These are phyloP conservation scores for Mellivora capensis DNA, from an alignment of 2,113 vertebrate genomes.

Conservation along the genomic window DNA sequence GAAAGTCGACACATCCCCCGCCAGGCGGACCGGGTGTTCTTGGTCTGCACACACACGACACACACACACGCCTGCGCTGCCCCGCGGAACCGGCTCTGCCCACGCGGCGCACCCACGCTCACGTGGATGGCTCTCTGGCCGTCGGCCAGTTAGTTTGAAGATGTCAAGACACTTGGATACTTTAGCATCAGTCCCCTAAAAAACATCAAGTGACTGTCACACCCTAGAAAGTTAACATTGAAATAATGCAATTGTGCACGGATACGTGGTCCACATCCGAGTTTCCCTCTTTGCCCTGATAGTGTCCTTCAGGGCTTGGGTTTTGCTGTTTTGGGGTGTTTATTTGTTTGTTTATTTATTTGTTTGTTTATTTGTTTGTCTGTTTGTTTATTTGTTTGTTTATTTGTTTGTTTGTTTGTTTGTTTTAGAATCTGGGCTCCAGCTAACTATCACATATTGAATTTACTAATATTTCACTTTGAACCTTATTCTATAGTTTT, in stretches of 20 bases:
- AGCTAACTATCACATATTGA: not conserved
- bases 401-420: not conserved
- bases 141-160: not conserved
- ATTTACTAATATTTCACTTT: not conserved
- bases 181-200: not conserved
- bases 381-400: not conserved
- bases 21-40: not conserved
- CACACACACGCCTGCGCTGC: not conserved
- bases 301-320: not conserved
- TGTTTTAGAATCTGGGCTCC: not conserved
- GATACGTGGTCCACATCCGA: not conserved
- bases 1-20: not conserved
- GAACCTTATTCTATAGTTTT: not conserved
- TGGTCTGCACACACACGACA: not conserved
- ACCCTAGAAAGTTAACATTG: not conserved
- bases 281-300: not conserved
- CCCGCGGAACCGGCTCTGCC: not conserved
- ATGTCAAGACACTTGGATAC: not conserved
- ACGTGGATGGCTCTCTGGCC: not conserved
- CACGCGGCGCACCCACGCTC: fast-evolving
- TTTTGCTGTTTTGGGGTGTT: not conserved
- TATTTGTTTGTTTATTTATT: not conserved
- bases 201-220: not conserved
- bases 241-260: not conserved
- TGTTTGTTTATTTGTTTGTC: not conserved